These are phyloP conservation scores for Petromus typicus DNA, from an alignment of 2,113 vertebrate genomes.

Conservation along the genomic window DNA sequence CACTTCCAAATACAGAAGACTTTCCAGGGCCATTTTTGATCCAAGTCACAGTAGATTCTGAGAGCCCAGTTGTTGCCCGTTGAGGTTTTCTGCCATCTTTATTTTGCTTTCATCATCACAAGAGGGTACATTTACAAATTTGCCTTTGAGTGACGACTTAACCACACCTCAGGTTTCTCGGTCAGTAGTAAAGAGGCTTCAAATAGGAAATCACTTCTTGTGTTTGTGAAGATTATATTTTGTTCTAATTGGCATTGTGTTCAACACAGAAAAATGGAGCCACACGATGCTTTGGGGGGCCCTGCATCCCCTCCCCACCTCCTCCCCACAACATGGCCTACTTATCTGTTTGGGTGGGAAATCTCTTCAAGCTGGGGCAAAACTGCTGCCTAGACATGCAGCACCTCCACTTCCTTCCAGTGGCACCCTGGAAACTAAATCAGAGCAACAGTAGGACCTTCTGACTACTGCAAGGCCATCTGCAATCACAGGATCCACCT, in stretches of 20 bases:
- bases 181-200: neutral
- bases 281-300: too few relatives aligned
- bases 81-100: neutral
- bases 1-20: neutral
- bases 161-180: neutral
- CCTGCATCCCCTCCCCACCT: neutral
- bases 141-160: neutral
- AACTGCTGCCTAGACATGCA: too few relatives aligned
- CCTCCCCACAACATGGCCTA: rapidly evolving
- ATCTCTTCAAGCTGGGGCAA: too few relatives aligned
- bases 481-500: neutral
- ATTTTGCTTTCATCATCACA: neutral
- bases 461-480: too few relatives aligned
- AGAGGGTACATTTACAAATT: neutral
- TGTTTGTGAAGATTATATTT: neutral
- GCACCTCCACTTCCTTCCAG: too few relatives aligned
- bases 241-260: neutral
- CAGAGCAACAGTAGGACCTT: neutral
- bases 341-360: rapidly evolving
- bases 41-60: neutral
- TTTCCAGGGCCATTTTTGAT: neutral
- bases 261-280: neutral
- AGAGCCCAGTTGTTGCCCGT: too few relatives aligned
- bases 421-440: too few relatives aligned
- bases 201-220: neutral